Percentiles rank a stretch among this genome's conserved stretches.
phyloP scores from a whole-genome alignment of 2,888 invertebrate species.

The Platycheirus rosarum region DNA sequence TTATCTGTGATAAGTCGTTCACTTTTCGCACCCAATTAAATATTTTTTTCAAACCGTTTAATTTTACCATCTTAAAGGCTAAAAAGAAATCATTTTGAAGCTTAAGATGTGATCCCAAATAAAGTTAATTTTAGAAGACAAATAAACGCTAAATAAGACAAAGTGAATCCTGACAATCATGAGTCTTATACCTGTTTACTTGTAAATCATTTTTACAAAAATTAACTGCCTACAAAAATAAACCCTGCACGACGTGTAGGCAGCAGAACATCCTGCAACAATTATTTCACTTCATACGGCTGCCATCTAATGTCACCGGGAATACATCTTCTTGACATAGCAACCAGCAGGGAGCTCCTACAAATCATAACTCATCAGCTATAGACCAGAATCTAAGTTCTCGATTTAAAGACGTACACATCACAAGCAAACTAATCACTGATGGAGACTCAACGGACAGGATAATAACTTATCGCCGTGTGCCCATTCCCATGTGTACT shows the following conservation, averaged over 20 bases:
- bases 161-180: no score
- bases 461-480: conserved; percentile 70
- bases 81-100: no score
- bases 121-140: no score
- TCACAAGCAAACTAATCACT: conserved; percentile 67
- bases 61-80: no score
- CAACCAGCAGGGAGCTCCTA: conserved; percentile 53
- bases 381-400: conserved; percentile 43
- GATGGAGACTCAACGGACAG: conserved; percentile 61
- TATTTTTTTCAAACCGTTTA: no score
- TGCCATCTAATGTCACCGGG: conserved; percentile 38
- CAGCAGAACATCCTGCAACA: conserved; percentile 4
- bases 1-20: no score
- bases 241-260: neutral
- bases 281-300: conserved; percentile 27
- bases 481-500: conserved; percentile 39
- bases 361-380: conserved; percentile 59
- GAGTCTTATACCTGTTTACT: no score
- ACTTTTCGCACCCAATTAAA: no score
- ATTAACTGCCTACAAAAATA: no score
- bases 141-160: no score
- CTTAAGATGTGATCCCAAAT: no score
- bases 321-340: conserved; percentile 34
- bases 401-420: conserved; percentile 46
- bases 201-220: no score